These are phyloP conservation scores for Hemibagrus wyckioides DNA, from an alignment of 2,113 vertebrate genomes.

Conservation along the genomic window DNA sequence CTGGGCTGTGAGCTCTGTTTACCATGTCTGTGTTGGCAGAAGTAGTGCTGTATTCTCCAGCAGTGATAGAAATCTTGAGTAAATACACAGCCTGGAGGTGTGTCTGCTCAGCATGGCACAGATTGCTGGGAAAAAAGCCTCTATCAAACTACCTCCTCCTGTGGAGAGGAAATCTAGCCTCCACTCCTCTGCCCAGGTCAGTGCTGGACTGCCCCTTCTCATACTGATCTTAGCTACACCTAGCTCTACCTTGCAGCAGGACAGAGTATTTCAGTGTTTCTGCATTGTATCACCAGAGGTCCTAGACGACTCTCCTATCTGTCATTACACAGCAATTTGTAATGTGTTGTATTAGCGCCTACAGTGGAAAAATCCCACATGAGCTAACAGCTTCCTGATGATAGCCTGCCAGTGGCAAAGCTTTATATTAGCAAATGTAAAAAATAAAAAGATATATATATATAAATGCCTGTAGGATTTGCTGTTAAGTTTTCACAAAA, in stretches of 20 bases:
- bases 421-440: neutral
- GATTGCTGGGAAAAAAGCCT: constrained; percentile 36
- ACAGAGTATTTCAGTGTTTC: constrained; percentile 26
- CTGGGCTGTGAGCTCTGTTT: constrained; percentile 47
- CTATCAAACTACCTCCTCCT: constrained; percentile 42
- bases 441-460: neutral
- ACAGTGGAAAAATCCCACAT: constrained; percentile 29
- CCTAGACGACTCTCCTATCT: neutral
- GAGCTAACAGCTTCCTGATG: constrained; percentile 21
- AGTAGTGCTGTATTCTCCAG: constrained; percentile 37
- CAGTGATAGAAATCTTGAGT: constrained; percentile 57
- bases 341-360: constrained; percentile 16
- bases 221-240: constrained; percentile 20
- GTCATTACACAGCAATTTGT: constrained; percentile 4
- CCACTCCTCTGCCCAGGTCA: neutral
- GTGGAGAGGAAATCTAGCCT: constrained; percentile 49
- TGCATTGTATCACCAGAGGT: constrained; percentile 31
- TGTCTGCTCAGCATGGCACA: constrained; percentile 35
- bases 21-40: constrained; percentile 37
- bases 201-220: constrained; percentile 4
- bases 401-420: neutral
- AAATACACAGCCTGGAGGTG: constrained; percentile 59
- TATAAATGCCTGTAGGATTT: neutral
- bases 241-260: constrained; percentile 26
- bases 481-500: neutral